Percentiles rank a stretch among this genome's conserved stretches.
These are phyloP conservation scores for Malurus alboscapulatus DNA, from an alignment of 2,113 vertebrate species.

Conservation along the genomic window DNA sequence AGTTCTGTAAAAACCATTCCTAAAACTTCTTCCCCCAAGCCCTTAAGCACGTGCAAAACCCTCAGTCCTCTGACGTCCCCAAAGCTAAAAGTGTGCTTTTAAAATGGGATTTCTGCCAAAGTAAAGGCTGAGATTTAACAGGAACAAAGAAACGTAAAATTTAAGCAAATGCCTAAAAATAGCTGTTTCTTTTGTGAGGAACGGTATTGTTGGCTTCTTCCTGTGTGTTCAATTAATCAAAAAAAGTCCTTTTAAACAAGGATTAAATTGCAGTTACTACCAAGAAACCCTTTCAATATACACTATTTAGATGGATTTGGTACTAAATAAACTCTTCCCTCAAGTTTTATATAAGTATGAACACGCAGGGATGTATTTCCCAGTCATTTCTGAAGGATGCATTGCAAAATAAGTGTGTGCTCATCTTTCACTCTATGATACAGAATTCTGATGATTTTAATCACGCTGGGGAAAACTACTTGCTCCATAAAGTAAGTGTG, in stretches of 20 bases:
- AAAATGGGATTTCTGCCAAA: conserved; percentile 10
- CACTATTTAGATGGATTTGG: not conserved
- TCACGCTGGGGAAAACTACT: not conserved
- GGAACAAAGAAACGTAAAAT: conserved; percentile 38
- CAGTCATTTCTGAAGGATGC: not conserved
- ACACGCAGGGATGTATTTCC: not conserved
- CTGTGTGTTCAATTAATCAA: conserved; percentile 49
- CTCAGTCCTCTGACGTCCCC: not conserved
- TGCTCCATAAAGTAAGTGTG: not conserved
- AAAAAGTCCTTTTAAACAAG: conserved; percentile 1
- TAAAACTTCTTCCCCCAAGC: not conserved
- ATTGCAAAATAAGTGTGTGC: not conserved
- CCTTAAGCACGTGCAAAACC: not conserved
- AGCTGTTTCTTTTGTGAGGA: conserved; percentile 19
- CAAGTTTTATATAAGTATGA: not conserved
- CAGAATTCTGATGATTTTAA: not conserved
- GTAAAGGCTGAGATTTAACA: conserved; percentile 11
- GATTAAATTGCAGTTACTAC: conserved; percentile 29
- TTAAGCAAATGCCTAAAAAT: conserved; percentile 53
- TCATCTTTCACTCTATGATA: not conserved
- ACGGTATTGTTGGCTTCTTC: not conserved
- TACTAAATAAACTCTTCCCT: not conserved
- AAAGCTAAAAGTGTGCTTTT: not conserved
- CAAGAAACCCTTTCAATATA: not conserved
- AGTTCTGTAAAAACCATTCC: not conserved